phyloP scores from a whole-genome alignment of 2,888 invertebrate species.

The Mesoligia furuncula region DNA sequence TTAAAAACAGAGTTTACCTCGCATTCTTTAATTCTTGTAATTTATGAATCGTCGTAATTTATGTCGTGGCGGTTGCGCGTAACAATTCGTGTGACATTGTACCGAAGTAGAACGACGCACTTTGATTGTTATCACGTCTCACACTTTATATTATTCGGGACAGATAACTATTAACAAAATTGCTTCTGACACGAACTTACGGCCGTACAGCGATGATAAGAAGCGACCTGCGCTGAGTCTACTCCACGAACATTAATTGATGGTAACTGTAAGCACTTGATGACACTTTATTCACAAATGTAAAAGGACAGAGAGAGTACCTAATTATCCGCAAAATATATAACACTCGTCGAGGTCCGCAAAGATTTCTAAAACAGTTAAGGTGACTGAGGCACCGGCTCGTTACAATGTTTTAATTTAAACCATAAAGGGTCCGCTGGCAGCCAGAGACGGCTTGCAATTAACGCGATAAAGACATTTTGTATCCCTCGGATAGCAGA shows the following conservation, averaged over 20 bases:
- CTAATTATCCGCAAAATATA: slow-evolving; percentile 48
- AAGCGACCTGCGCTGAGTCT: slow-evolving; percentile 28
- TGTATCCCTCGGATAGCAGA: slow-evolving; percentile 72
- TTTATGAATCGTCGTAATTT: slow-evolving; percentile 6
- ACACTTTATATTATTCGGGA: slow-evolving; percentile 48
- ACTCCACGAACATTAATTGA: slow-evolving; percentile 38
- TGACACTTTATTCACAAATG: slow-evolving; percentile 26
- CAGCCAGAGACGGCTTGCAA: slow-evolving; percentile 73
- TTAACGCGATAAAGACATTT: slow-evolving; percentile 82
- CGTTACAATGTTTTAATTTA: slow-evolving; percentile 76
- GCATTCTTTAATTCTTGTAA: slow-evolving; percentile 16
- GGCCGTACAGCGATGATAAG: slow-evolving; percentile 43
- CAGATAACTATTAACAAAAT: slow-evolving; percentile 56
- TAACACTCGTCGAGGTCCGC: slow-evolving; percentile 28
- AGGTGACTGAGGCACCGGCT: slow-evolving; percentile 60
- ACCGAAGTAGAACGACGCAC: slow-evolving; percentile 25
- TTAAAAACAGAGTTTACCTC: slow-evolving; percentile 25
- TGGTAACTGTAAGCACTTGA: slow-evolving; percentile 22
- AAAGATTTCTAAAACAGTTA: slow-evolving; percentile 45
- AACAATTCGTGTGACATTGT: slow-evolving; percentile 36
- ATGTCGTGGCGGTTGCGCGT: slow-evolving; percentile 14
- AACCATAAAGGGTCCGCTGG: slow-evolving; percentile 70
- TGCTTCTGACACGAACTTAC: slow-evolving; percentile 54
- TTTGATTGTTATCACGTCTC: slow-evolving; percentile 55
- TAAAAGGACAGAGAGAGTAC: slow-evolving; percentile 36